Base-by-base conservation (phyloP, 2,113 vertebrate species). In the Oxyura jamaicensis region DNA sequence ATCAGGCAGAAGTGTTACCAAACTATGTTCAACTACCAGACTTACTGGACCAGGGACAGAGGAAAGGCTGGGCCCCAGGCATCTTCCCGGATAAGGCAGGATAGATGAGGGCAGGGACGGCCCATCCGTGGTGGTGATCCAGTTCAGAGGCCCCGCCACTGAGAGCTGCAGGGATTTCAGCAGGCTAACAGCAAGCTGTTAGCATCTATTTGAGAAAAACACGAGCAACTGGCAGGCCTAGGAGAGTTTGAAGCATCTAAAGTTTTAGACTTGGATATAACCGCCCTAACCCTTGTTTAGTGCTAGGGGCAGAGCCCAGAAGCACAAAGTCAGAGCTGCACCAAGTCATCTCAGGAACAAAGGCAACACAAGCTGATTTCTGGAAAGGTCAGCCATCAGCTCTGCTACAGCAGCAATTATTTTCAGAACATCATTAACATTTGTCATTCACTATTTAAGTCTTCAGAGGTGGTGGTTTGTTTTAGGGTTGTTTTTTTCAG, bases 61-160 rank as follows among this genome's bases (percentile, higher is more conserved):
- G 48, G 44, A 39, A 66, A 65, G 50, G 44, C 35, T 58, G 0
- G 18, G 29, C 56, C 63, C 50, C 3, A 3, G 76, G 41, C 86
- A 81, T 62, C 72, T 50, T 33, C n/a, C 17, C 0, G 1, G 55
- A 11, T 44, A 79, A 79, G 29, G 63, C 29, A 83, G 72, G 42
- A 63, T 36, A 1, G 0, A 7, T 33, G 71, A 39, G 72, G 13
- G 42, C 53, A 65, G 3, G 9, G 79, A 22, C 8, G 39, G 42
- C 48, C 36, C 0, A 0, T 21, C 26, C 8, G 41, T 68, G 65
- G 23, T 1, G 0, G 28, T 8, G 25, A 44, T 3, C 48, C 76
- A 62, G n/a, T 35, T 81, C 56, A 74, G 83, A 81, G 55, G 55
- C 50, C 29, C 29, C 1, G 2, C 48, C 3, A 3, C 53, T 52